Percentiles rank a stretch among this genome's conserved stretches.
These are phyloP conservation scores for Sarotherodon lohbergeri DNA, from an alignment of 2,113 vertebrate genomes.

Conservation along the genomic window DNA sequence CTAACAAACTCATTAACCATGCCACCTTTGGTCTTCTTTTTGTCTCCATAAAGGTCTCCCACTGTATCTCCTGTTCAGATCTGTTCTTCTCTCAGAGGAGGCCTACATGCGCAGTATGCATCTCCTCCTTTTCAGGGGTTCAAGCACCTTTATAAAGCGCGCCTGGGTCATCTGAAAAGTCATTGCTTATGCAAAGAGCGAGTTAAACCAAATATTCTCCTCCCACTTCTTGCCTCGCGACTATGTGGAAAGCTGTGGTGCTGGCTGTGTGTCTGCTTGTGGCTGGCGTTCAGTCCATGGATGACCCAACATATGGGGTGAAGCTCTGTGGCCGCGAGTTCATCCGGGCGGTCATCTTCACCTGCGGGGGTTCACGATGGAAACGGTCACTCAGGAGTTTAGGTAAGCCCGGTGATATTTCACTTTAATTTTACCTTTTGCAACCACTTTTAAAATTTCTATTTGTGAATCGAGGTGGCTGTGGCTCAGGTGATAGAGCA, in stretches of 20 bases:
- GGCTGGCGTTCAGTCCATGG: conserved; percentile 55
- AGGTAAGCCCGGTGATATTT: conserved; percentile 50
- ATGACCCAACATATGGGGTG: conserved; percentile 69
- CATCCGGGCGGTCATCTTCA: conserved; percentile 84
- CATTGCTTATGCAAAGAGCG: conserved; percentile 27
- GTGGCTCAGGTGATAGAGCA: neutral
- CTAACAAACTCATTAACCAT: conserved; percentile 46
- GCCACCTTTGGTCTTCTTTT: conserved; percentile 60
- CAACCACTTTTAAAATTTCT: neutral
- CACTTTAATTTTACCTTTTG: neutral
- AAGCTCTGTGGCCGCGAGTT: conserved; percentile 86
- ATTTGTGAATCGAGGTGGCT: neutral
- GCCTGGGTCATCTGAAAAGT: conserved; percentile 29
- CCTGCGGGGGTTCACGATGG: conserved; percentile 85
- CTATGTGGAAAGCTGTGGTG: conserved; percentile 68
- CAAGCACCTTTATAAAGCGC: conserved; percentile 64
- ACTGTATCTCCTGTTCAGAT: conserved; percentile 54
- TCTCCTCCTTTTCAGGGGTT: neutral
- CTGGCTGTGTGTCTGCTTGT: conserved; percentile 70
- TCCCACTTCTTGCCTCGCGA: neutral
- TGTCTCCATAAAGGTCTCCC: conserved; percentile 74
- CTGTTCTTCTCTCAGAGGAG: conserved; percentile 19
- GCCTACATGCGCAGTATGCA: conserved; percentile 14
- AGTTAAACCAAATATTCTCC: neutral
- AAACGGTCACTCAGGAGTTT: conserved; percentile 61